Percentiles rank a stretch among this genome's conserved stretches.
Evolutionary conservation across 2,797 vertebrate genomes (phyloP).

Genomic region (Clamator glandarius): DNA sequence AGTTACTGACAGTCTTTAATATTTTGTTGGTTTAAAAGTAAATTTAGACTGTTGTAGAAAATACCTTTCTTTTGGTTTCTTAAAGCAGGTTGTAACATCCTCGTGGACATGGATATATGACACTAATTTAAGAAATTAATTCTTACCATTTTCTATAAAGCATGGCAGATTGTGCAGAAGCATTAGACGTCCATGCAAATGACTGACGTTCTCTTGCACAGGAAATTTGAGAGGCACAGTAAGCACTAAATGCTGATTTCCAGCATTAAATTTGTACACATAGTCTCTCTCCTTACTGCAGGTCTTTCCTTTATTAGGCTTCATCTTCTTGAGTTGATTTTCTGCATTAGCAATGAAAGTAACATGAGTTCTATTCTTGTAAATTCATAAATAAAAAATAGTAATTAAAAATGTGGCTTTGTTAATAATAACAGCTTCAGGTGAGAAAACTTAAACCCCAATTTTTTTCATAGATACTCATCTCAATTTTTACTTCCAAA

Average conservation of each 20-base stretch:
- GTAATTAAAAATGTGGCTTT: background rate
- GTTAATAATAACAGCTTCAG: background rate
- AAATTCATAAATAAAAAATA: background rate
- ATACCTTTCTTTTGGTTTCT: background rate
- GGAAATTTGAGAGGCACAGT: conserved; percentile 91
- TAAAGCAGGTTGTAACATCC: background rate
- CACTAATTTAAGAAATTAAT: background rate
- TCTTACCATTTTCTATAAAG: conserved; percentile 92
- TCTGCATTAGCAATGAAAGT: background rate
- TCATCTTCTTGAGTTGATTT: conserved; percentile 78
- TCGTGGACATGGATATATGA: background rate
- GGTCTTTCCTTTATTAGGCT: conserved; percentile 83
- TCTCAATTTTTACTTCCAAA: background rate
- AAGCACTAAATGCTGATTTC: conserved; percentile 84
- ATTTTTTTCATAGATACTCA: background rate
- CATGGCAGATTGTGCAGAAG: conserved; percentile 91
- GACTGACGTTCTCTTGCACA: conserved; percentile 85
- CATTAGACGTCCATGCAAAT: conserved; percentile 91
- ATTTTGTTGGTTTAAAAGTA: background rate
- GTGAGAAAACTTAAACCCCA: background rate
- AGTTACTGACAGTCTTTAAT: background rate
- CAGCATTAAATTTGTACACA: conserved; percentile 87
- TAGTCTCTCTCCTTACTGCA: conserved; percentile 86
- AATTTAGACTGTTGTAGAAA: background rate
- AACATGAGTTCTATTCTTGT: background rate